Conservation (phyloP, 2,888 invertebrate species). For the Pycnomerus fuliginosus region DNA sequence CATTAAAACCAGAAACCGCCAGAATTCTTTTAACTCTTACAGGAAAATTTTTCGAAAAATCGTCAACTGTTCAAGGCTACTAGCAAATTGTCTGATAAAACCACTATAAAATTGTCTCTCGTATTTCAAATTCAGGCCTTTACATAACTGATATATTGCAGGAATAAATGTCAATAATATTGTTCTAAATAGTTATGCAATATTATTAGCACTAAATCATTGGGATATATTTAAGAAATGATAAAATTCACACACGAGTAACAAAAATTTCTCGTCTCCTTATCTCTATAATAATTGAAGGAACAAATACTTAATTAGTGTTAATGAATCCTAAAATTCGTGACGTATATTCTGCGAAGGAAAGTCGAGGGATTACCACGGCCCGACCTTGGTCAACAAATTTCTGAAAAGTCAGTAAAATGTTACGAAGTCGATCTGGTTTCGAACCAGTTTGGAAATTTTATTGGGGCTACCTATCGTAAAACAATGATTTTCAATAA, state of each 20-base stretch:
- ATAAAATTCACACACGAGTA: slow-evolving; percentile 3
- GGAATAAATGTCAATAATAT: slow-evolving; percentile 18
- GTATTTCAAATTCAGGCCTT: too few relatives aligned
- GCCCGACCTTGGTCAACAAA: slow-evolving; percentile 14
- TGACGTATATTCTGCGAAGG: too few relatives aligned
- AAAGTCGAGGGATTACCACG: too few relatives aligned
- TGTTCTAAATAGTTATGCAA: slow-evolving; percentile 19
- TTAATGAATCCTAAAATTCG: slow-evolving; percentile 4
- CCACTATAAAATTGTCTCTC: too few relatives aligned
- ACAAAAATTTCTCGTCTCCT: background rate
- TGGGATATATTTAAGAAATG: slow-evolving; percentile 7
- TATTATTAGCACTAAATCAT: slow-evolving; percentile 15
- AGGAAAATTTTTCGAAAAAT: too few relatives aligned
- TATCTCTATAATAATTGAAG: background rate
- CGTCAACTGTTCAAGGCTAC: too few relatives aligned
- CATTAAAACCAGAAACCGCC: slow-evolving; percentile 12
- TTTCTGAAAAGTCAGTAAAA: slow-evolving; percentile 8
- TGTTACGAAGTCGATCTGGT: slow-evolving; percentile 18
- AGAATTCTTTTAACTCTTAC: too few relatives aligned
- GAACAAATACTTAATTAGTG: slow-evolving; percentile 2
- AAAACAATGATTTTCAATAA: slow-evolving; percentile 9
- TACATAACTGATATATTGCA: too few relatives aligned
- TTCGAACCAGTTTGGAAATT: slow-evolving; percentile 25
- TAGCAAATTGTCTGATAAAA: too few relatives aligned
- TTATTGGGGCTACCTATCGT: slow-evolving; percentile 4